Evolutionary conservation across 2,113 vertebrate genomes (phyloP).

Genomic region (Hyaena hyaena): DNA sequence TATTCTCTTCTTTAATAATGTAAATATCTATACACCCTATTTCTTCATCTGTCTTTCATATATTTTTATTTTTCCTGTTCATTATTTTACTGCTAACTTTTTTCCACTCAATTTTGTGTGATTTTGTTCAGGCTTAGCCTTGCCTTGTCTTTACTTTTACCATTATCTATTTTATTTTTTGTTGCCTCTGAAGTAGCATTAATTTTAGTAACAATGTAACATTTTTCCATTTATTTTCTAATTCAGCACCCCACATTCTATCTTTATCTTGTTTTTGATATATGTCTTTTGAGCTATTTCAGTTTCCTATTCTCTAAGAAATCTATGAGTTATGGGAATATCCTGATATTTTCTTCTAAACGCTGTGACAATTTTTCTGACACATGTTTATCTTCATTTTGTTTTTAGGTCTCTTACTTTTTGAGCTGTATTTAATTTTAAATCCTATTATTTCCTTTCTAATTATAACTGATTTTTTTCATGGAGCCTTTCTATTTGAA

Average conservation of each 20-base stretch:
- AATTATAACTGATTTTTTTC: background rate
- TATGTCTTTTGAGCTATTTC: background rate
- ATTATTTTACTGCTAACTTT: background rate
- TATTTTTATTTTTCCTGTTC: background rate
- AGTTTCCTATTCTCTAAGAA: background rate
- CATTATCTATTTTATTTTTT: background rate
- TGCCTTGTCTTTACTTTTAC: background rate
- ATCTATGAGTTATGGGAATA: background rate
- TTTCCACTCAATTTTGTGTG: background rate
- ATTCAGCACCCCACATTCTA: background rate
- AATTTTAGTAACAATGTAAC: background rate
- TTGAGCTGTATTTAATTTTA: background rate
- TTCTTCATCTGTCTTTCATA: background rate
- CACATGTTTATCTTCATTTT: background rate
- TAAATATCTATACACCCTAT: background rate
- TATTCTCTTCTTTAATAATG: background rate
- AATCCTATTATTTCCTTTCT: background rate
- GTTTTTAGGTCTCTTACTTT: background rate
- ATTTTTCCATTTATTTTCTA: background rate
- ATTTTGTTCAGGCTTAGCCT: background rate
- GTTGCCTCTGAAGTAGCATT: background rate
- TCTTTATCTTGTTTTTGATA: background rate
- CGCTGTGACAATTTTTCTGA: background rate
- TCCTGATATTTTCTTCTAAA: background rate
- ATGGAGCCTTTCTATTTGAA: background rate